These are phyloP conservation scores for Drosophila acutilabella DNA, from an alignment of 2,888 invertebrate genomes.

Conservation along the genomic window DNA sequence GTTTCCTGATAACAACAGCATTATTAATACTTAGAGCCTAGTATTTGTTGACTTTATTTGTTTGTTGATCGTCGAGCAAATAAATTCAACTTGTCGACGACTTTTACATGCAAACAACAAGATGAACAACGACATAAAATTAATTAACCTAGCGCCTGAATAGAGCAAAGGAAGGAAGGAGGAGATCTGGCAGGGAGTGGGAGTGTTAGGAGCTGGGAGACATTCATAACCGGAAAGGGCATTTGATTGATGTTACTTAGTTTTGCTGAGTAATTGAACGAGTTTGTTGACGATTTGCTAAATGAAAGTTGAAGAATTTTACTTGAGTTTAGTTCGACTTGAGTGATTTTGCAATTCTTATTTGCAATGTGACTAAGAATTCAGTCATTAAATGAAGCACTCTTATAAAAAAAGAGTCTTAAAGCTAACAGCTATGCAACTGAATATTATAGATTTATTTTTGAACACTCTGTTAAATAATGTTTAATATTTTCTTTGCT, in stretches of 20 bases:
- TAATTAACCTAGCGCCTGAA: slow-evolving; percentile 37
- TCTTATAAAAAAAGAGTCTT: not conserved
- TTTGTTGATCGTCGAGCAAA: slow-evolving; percentile 60
- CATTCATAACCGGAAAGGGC: slow-evolving; percentile 11
- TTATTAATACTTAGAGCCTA: slow-evolving; percentile 29
- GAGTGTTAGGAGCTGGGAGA: not conserved
- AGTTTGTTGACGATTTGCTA: slow-evolving; percentile 23
- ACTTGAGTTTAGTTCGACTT: slow-evolving; percentile 15
- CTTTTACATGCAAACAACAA: slow-evolving; percentile 36
- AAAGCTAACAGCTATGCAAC: not conserved
- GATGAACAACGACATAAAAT: slow-evolving; percentile 33
- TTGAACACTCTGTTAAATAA: not conserved
- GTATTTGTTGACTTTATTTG: slow-evolving; percentile 53
- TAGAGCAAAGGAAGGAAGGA: not conserved
- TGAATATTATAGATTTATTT: too few species aligned
- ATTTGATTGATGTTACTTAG: slow-evolving; percentile 18
- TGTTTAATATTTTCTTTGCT: not conserved
- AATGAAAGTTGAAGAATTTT: not conserved
- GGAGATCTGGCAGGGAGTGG: slow-evolving; percentile 3
- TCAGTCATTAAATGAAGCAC: not conserved
- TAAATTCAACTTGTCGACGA: slow-evolving; percentile 45
- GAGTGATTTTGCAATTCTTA: slow-evolving; percentile 1
- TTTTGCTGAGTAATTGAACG: slow-evolving; percentile 20
- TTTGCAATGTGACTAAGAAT: not conserved
- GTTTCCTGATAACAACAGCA: slow-evolving; percentile 51